Evolutionary conservation across 2,888 invertebrate species (phyloP).

Genomic region (Hydrotaea cyrtoneurina): DNA sequence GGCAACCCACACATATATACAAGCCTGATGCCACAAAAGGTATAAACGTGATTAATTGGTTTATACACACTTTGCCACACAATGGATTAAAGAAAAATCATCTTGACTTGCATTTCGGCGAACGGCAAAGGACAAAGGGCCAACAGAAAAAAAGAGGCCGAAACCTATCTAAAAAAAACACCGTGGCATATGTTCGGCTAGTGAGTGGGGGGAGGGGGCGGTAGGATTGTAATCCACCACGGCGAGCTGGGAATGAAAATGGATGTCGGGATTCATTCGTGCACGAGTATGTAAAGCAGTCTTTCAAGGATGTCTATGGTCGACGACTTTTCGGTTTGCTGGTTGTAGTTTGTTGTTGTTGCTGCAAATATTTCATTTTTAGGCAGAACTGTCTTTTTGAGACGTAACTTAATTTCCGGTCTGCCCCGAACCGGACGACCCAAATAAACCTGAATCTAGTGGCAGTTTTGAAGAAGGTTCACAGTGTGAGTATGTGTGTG

Average conservation of each 20-base stretch:
- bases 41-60: conserved; percentile 50
- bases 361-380: neutral
- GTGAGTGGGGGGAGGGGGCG: neutral
- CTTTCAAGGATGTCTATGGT: neutral
- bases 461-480: neutral
- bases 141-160: too few relatives aligned
- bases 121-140: too few relatives aligned
- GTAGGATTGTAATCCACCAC: too few relatives aligned
- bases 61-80: neutral
- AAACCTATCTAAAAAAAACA: neutral
- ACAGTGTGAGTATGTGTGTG: conserved; percentile 15
- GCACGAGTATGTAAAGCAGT: neutral
- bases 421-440: conserved; percentile 54
- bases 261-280: neutral
- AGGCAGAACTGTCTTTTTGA: conserved; percentile 36
- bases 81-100: conserved; percentile 40
- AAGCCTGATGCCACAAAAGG: conserved; percentile 28
- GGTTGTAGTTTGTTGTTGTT: neutral
- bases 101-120: conserved; percentile 33
- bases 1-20: neutral
- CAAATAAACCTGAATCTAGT: conserved; percentile 45
- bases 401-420: conserved; percentile 61
- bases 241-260: neutral
- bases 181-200: conserved; percentile 1
- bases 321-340: neutral